Evolutionary conservation across 2,888 invertebrate genomes (phyloP).

Genomic region (Ectobius pallidus): DNA sequence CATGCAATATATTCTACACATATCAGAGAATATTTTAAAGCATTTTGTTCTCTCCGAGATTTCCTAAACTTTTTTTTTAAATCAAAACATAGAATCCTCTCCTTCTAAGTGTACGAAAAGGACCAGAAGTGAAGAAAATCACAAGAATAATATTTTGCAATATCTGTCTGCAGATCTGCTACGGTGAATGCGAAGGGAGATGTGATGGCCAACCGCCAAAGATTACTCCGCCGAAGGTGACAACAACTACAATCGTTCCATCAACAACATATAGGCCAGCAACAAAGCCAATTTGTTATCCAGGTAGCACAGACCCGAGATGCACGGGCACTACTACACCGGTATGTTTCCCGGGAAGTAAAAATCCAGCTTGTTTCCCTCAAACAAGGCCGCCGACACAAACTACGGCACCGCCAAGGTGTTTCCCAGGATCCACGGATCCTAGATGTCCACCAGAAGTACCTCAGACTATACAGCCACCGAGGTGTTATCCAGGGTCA

Average conservation of each 20-base stretch:
- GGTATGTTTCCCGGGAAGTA: constrained; percentile 13
- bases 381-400: constrained; percentile 44
- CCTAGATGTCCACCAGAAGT: constrained; percentile 45
- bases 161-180: constrained; percentile 48
- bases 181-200: constrained; percentile 47
- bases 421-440: constrained; percentile 42
- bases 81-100: no score
- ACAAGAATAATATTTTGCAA: no score
- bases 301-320: constrained; percentile 38
- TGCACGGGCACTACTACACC: constrained; percentile 46
- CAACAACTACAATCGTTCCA: constrained; percentile 36
- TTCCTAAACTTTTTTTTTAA: no score
- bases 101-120: no score
- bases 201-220: constrained; percentile 43
- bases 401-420: neutral
- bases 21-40: no score
- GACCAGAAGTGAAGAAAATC: no score
- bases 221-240: constrained; percentile 27
- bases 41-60: no score
- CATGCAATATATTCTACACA: no score
- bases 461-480: constrained; percentile 42
- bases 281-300: constrained; percentile 35
- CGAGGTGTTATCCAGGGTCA: constrained; percentile 51
- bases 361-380: constrained; percentile 48
- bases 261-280: constrained; percentile 31